Conservation (phyloP, 2,888 invertebrate genomes). For the Drosophila nigricruria region DNA sequence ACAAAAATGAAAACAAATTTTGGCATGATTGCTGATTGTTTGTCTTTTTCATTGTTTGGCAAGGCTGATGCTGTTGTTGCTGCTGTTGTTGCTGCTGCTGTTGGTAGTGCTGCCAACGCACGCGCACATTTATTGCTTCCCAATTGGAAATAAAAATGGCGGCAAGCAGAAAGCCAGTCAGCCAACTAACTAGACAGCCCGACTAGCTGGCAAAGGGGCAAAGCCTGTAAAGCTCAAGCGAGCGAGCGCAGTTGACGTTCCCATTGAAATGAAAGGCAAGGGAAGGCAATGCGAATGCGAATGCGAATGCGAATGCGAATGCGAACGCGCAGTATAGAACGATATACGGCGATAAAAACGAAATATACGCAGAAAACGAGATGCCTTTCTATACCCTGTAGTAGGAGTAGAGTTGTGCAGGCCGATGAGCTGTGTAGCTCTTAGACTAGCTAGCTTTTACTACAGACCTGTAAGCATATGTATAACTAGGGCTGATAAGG, state of each 20-base stretch:
- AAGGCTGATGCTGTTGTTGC: conserved; percentile 36
- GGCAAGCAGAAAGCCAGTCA: conserved; percentile 54
- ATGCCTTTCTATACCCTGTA: conserved; percentile 11
- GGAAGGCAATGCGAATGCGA: conserved; percentile 19
- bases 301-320: conserved; percentile 10
- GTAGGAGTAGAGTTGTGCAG: not conserved
- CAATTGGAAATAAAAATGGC: conserved; percentile 79
- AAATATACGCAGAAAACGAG: conserved; percentile 19
- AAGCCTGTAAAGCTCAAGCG: conserved; percentile 31
- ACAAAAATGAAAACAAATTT: conserved; percentile 81
- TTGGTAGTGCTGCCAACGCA: conserved; percentile 69
- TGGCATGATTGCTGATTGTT: conserved; percentile 81
- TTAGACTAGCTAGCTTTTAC: not conserved
- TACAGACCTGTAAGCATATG: no score
- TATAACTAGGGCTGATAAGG: no score
- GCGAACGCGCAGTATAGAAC: conserved; percentile 13
- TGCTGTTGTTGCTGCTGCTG: conserved; percentile 27
- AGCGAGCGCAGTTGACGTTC: conserved; percentile 42
- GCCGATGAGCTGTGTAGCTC: not conserved
- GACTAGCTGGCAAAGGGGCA: conserved; percentile 9
- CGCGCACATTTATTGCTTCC: conserved; percentile 79
- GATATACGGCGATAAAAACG: conserved; percentile 52
- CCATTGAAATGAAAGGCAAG: conserved; percentile 65
- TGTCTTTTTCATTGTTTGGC: conserved; percentile 79
- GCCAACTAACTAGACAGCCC: conserved; percentile 40